These are phyloP conservation scores for Habropoda laboriosa DNA, from an alignment of 1,140 invertebrate genomes.

Conservation along the genomic window DNA sequence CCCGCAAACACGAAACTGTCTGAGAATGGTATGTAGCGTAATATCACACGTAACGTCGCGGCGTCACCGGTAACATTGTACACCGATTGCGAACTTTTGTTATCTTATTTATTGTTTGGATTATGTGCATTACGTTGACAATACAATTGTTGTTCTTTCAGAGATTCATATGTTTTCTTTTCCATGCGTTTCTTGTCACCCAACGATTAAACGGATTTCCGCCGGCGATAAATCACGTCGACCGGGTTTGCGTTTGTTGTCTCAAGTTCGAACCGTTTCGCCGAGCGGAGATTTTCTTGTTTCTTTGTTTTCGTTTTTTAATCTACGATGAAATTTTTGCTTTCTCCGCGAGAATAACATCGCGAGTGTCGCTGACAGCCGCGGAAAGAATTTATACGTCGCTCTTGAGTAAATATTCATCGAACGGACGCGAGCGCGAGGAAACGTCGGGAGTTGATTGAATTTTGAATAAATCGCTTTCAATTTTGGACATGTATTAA, in stretches of 20 bases:
- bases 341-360: too few relatives aligned
- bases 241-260: too few relatives aligned
- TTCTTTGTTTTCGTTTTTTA: background rate
- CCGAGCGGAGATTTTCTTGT: background rate
- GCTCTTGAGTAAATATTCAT: constrained; percentile 6
- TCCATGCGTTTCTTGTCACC: background rate
- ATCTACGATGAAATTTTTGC: background rate
- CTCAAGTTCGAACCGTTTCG: background rate
- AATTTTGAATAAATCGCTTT: constrained; percentile 39
- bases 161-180: constrained; percentile 9
- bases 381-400: too few relatives aligned
- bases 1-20: background rate
- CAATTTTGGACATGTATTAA: constrained; percentile 48
- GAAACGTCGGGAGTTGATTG: constrained; percentile 29
- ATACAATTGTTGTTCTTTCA: constrained; percentile 42
- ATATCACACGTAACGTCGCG: background rate
- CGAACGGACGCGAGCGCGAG: background rate
- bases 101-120: constrained; percentile 43
- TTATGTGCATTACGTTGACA: constrained; percentile 22
- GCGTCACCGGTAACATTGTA: background rate
- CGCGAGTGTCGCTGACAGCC: too few relatives aligned
- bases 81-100: constrained; percentile 24
- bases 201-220: too few relatives aligned
- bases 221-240: too few relatives aligned
- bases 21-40: background rate